Evolutionary conservation across 92 coral and sea anemone species (phyloP), one percentile per base, ranked within the genome.

Genomic region (Plumapathes pennacea): DNA sequence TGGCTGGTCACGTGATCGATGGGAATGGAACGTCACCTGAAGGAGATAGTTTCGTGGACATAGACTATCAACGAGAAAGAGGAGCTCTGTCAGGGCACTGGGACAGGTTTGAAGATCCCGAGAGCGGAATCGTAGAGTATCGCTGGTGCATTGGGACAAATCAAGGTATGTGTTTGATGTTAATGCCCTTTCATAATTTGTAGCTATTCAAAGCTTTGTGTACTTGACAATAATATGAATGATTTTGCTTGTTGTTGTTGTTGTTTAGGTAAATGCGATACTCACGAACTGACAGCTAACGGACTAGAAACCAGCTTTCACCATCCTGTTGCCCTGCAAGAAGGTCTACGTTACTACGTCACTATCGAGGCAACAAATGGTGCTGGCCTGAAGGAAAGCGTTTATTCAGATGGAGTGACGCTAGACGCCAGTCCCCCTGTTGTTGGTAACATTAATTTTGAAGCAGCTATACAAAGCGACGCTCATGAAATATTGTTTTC

Each of bases 291-390:
- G 79, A 67, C 84, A 10, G 63, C 80, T 7, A 76, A 76, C 17
- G 85, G 68, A 15, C 67, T 88, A 1, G 54, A 80, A 5, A 85
- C 81, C 8, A 54, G 71, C 15, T 69, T 49, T 15, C 57, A 50
- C 11, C 30, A 44, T 25, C 46, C 28, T 4, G 62, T 81, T 5
- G 21, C 34, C 10, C 74, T 92, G 15, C 69, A 80, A 25, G 83
- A 88, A 20, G 87, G 89, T 19, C 46, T 36, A 26, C 81, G 76
- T 1, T 84, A 88, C 61, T 92, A 55, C 71, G 77, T 85, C 50
- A 88, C 94, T 19, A 90, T 92, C 13, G 85, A 78, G 29, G 98
- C 96, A 36, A 76, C 65, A 20, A 92, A 92, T 64, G 92, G 80
- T 30, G 98, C 94, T 43, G 94, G 98, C 20, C 68, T 80, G 34